A percentile compares a stretch with the other conserved stretches of the same genome.
Conservation (phyloP, 2,797 vertebrate species). For the Gymnothorax reevesii region DNA sequence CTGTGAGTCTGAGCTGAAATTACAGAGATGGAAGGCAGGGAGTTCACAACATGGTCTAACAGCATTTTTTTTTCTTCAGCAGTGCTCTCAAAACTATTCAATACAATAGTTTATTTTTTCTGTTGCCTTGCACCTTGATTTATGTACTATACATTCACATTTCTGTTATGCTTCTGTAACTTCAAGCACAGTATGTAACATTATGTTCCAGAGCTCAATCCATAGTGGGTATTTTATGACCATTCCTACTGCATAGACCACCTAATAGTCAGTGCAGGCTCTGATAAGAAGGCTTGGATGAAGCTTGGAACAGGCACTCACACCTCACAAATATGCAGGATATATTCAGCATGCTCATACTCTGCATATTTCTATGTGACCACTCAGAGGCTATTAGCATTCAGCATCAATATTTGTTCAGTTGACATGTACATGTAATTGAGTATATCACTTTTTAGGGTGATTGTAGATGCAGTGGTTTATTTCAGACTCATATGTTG, state of each 20-base stretch:
- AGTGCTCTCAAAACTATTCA: neutral
- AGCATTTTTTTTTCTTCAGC: neutral
- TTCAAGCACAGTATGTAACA: neutral
- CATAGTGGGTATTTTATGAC: neutral
- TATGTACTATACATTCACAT: no score
- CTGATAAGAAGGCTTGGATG: neutral
- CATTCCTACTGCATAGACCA: neutral
- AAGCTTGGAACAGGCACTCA: neutral
- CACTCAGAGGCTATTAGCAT: slow-evolving; percentile 43
- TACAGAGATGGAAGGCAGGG: neutral
- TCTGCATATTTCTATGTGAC: neutral
- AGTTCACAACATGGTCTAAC: slow-evolving; percentile 29
- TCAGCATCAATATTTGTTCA: slow-evolving; percentile 43
- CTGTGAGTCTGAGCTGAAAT: slow-evolving; percentile 10
- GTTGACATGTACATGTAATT: slow-evolving; percentile 43
- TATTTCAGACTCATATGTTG: slow-evolving; percentile 38
- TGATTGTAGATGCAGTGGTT: slow-evolving; percentile 43
- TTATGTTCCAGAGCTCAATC: neutral
- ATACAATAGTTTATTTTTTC: neutral
- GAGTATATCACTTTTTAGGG: slow-evolving; percentile 39
- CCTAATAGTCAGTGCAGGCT: neutral
- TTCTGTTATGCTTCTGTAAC: neutral
- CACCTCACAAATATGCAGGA: neutral
- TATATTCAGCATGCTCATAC: neutral
- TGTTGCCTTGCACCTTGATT: neutral